Percentiles rank a stretch among this genome's conserved stretches.
Conservation (phyloP, 2,888 invertebrate genomes). For the Abrostola tripartita region DNA sequence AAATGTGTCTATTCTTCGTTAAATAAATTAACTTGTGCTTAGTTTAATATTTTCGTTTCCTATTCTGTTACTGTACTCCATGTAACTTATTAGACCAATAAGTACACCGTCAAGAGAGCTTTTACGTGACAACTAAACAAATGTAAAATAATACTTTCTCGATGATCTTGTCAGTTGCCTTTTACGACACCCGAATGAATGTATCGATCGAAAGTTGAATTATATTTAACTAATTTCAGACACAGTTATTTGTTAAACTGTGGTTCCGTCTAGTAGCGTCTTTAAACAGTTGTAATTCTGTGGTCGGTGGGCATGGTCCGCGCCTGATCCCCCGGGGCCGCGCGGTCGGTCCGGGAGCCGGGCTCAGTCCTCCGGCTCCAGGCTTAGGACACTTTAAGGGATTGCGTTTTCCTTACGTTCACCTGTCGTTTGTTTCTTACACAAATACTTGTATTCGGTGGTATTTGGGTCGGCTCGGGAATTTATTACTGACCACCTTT, state of each 20-base stretch:
- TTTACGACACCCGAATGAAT: too few relatives aligned
- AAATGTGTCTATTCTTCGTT: too few relatives aligned
- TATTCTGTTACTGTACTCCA: too few relatives aligned
- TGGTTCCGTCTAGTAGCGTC: neutral
- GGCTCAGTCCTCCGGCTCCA: slow-evolving; percentile 8
- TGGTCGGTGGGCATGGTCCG: neutral
- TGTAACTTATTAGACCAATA: too few relatives aligned
- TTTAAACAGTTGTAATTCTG: slow-evolving; percentile 16
- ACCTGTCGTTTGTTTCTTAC: slow-evolving; percentile 45
- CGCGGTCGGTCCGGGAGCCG: slow-evolving; percentile 29
- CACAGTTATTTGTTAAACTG: neutral
- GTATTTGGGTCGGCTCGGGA: slow-evolving; percentile 12
- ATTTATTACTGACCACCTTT: slow-evolving; percentile 6
- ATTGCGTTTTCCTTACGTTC: slow-evolving; percentile 28
- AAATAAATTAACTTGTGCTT: too few relatives aligned
- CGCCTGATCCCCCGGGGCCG: slow-evolving; percentile 14
- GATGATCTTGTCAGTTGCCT: too few relatives aligned
- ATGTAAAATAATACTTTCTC: too few relatives aligned
- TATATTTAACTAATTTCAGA: neutral
- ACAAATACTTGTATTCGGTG: slow-evolving; percentile 23
- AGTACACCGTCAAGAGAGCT: too few relatives aligned
- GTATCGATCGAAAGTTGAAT: too few relatives aligned
- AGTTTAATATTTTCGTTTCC: too few relatives aligned
- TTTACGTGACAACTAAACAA: too few relatives aligned
- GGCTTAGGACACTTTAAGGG: slow-evolving; percentile 15